Evolutionary conservation across 1,140 invertebrate species (phyloP).

Genomic region (Caenorhabditis tropicalis): DNA sequence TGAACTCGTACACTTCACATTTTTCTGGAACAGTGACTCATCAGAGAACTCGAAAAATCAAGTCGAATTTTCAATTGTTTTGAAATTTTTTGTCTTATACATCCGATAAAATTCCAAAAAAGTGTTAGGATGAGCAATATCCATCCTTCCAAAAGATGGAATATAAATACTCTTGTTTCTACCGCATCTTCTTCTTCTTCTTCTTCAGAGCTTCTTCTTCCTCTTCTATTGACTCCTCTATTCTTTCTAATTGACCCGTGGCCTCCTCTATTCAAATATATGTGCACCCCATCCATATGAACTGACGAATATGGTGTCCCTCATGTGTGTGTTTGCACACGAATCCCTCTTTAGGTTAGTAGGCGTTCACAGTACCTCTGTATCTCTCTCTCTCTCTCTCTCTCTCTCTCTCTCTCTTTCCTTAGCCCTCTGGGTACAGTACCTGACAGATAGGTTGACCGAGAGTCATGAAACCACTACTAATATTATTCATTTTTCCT

Average conservation of each 20-base stretch:
- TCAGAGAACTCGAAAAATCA: too few species aligned
- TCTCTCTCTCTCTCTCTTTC: neutral
- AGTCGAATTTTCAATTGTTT: too few species aligned
- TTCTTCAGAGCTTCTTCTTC: neutral
- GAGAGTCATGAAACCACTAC: neutral
- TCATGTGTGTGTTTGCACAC: neutral
- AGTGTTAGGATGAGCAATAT: too few species aligned
- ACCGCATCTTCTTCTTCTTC: too few species aligned
- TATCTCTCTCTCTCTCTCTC: neutral
- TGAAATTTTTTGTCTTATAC: too few species aligned
- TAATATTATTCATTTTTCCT: neutral
- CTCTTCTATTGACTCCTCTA: neutral
- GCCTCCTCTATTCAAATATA: neutral
- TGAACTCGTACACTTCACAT: too few species aligned
- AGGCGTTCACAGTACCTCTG: neutral
- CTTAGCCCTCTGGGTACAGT: neutral
- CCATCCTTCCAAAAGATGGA: too few species aligned
- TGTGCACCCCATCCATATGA: neutral
- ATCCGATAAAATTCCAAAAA: too few species aligned
- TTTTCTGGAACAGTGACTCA: too few species aligned
- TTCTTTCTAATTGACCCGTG: constrained; percentile 1
- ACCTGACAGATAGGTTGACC: neutral
- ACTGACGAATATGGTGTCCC: neutral
- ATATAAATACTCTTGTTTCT: too few species aligned
- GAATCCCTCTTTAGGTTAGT: neutral